Base-by-base conservation (phyloP, 2,113 vertebrate species). In the Ifrita kowaldi region DNA sequence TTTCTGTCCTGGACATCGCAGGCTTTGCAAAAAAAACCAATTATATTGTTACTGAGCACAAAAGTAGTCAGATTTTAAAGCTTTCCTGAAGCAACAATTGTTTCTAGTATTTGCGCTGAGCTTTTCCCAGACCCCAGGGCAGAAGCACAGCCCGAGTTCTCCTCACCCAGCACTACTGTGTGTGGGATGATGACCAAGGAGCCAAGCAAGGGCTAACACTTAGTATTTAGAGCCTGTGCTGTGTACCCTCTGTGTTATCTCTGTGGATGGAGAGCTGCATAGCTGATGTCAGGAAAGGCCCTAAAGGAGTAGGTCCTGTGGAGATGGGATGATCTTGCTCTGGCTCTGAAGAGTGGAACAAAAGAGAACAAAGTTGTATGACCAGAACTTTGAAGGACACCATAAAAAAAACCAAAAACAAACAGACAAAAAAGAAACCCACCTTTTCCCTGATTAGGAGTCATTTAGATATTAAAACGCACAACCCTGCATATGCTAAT, bases 21-120 rank as follows among this genome's bases (percentile, higher is more conserved):
- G 46, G 52, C 21, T 74, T 59, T 39, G 22, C 2, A 6, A 64
- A 53, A 76, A 59, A 59, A 6, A 46, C 6, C 27, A 46, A 16
- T 18, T 55, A 44, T 22, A 16, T 11, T 50, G 76, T 52, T 76
- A 73, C 49, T 23, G 37, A 62, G 41, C 24, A 56, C 30, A 19
- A 12, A 80, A 68, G 47, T 8, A 50, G 16, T 33, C 64, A 37
- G 18, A 46, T 41, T 62, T 52, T 26, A 37, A 32, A 32, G 57
- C 6, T 28, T 60, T 53, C 41, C 69, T 47, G 44, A 44, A 64
- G 49, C 37, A 88, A 59, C 35, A 41, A 13, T 2, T 30, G 23
- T 33, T 55, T 10, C 70, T 15, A 8, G 7, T 5, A 16, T 23
- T 42, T 60, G 49, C 0, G 0, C 24, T 5, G 4, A 63, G 50